Evolutionary conservation across 2,888 invertebrate species (phyloP), one percentile per base, ranked within the genome.

Genomic region (Rapana venosa): DNA sequence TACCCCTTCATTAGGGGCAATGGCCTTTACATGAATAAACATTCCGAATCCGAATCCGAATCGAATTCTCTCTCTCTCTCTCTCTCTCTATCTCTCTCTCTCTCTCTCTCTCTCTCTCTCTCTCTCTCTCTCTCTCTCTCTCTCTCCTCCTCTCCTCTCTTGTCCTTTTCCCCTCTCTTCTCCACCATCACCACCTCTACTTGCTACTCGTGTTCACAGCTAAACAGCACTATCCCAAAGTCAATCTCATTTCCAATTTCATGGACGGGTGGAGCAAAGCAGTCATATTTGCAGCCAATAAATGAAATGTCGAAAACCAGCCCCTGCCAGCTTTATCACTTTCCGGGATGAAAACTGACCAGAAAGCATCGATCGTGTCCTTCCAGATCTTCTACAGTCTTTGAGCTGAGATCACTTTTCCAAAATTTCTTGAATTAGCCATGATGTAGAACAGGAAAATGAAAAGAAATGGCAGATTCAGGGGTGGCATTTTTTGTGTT

Each of bases 281-380:
- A 88, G 32, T 88, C 81, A 88, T 88, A 84, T 88, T 88, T 88
- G 47, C 56, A 79, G 88, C 83, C 88, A 88, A 88, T 88, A 88
- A 88, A 84, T 84, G 88, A 88, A 84, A 83, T 84, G 81, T 84
- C 70, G 66, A 58, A n/a, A 61, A 20, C 47, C 61, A 30, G 26
- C 26, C 61, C 20, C 61, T 70, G 30, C 83, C 66, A 83, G 26
- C 88, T 88, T 88, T 88, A 84, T 88, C 88, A 84, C 81, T 83
- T 56, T 56, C 83, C 70, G 70, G n/a, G 70, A 61, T 61, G 87
- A 88, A 58, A 70, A 83, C 81, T 87, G 35, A 32, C 26, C 26
- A 26, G 47, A n/a, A 58, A 32, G 58, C 1, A 61, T 61, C 61
- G 77, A 88, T 88, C 79, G 22, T 26, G 30, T 32, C 20, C 79